Evolutionary conservation across 2,113 vertebrate species (phyloP).

Genomic region (Microcebus lehilahytsara): DNA sequence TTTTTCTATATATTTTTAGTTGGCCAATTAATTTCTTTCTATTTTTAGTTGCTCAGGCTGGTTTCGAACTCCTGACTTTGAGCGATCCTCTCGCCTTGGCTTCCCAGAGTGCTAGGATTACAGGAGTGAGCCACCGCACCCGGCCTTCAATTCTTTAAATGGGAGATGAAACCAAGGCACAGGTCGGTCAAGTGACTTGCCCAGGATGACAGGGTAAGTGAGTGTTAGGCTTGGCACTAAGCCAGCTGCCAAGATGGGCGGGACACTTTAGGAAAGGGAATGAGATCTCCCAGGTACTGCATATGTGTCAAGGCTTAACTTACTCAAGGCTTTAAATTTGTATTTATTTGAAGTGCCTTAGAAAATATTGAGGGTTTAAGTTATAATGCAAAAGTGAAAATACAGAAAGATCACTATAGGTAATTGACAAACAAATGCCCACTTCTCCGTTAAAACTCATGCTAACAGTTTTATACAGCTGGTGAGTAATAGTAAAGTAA

Average conservation of each 20-base stretch:
- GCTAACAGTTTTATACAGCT: not conserved
- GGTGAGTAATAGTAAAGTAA: not conserved
- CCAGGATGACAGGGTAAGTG: not conserved
- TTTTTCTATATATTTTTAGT: too few species aligned
- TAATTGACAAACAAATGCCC: not conserved
- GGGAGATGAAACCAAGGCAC: not conserved
- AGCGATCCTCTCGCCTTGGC: too few species aligned
- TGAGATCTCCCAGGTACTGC: not conserved
- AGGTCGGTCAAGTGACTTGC: not conserved
- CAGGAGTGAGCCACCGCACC: too few species aligned
- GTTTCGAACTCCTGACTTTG: too few species aligned
- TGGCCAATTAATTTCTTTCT: too few species aligned
- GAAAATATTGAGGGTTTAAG: not conserved
- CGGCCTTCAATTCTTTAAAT: not conserved
- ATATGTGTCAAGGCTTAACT: not conserved
- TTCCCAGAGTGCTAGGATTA: too few species aligned
- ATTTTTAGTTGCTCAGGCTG: too few species aligned
- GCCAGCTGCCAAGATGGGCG: accelerated
- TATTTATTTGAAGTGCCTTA: not conserved
- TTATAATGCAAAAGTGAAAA: not conserved
- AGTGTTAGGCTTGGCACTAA: not conserved
- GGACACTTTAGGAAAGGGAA: not conserved
- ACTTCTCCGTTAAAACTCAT: not conserved
- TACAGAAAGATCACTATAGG: not conserved
- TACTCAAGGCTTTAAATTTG: not conserved